Base-by-base conservation (phyloP, 2,888 invertebrate genomes). In the Dastarcus helophoroides region DNA sequence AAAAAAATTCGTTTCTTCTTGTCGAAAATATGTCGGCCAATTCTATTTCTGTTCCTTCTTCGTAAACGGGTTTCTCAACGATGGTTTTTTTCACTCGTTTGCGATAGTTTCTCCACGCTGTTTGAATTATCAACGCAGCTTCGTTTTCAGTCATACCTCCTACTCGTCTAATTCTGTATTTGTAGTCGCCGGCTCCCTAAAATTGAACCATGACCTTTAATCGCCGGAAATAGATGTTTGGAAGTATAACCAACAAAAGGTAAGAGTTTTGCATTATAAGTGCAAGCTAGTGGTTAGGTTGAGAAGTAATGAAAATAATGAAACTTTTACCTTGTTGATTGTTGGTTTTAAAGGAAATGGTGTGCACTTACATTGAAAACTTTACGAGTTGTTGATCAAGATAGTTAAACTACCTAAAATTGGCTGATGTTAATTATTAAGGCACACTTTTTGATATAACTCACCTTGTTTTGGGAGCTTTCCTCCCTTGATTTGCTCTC, bases 241-340 rank as follows among this genome's bases (percentile, higher is more conserved):
- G 7, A 4, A 4, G 8, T 7, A 9, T 11, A 8, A 25, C 14
- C 12, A 26, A 43, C 47, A 52, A 54, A 58, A 62, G 61, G 60
- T 58, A 59, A 58, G 56, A 58, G 61, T 59, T 56, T 58, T 54
- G 56, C 56, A 60, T 56, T 58, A 60, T 56, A 62, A 62, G 62
- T 60, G 59, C 51, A 42, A 7, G 19, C 19, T 17, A 17, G 19
- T 17, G 19, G 6, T 28, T 8, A 13, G 5, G 14, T 22, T 11
- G 19, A 16, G 23, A 31, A 11, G 38, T 33, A 33, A 40, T 37
- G 35, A 48, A 46, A 49, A 49, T 49, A 47, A 46, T 32, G n/a
- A 37, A 38, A 44, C 46, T 44, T 40, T 40, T 47, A 49, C 46
- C 46, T 46, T 39, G 32, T 29, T 21, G 19, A 43, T 42, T 42